These are phyloP conservation scores for Erebia palarica DNA, from an alignment of 2,888 invertebrate genomes.

Conservation along the genomic window DNA sequence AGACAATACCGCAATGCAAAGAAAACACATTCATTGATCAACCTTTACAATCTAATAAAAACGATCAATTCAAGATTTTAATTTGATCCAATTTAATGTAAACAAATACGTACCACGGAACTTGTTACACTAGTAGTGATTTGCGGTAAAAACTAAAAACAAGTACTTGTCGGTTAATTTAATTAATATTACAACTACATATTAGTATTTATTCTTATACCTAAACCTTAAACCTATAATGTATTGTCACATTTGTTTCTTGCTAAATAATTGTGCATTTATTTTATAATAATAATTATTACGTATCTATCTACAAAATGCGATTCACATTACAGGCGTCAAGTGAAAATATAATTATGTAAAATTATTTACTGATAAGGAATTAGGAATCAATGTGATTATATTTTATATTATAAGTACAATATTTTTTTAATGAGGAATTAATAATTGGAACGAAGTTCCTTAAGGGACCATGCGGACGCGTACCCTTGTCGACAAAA, in stretches of 20 bases:
- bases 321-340: conserved; percentile 22
- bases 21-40: not conserved
- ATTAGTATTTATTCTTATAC: not conserved
- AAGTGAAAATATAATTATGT: conserved; percentile 9
- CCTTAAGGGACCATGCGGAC: too few species aligned
- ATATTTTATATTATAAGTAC: conserved; percentile 31
- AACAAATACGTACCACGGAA: conserved; percentile 26
- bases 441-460: too few species aligned
- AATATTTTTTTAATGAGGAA: conserved; percentile 17
- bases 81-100: conserved; percentile 37
- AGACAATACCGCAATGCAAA: not conserved
- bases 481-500: too few species aligned
- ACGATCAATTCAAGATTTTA: conserved; percentile 32
- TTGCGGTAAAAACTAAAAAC: not conserved
- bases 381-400: conserved; percentile 9
- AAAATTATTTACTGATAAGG: not conserved
- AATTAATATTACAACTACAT: conserved; percentile 39
- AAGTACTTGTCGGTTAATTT: conserved; percentile 3
- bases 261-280: conserved; percentile 53
- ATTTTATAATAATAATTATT: conserved; percentile 7
- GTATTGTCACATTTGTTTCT: conserved; percentile 73
- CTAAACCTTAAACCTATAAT: conserved; percentile 48
- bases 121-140: not conserved
- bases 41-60: not conserved
- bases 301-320: conserved; percentile 28